phyloP scores from a whole-genome alignment of 2,113 vertebrate species.

The Tragelaphus scriptus region DNA sequence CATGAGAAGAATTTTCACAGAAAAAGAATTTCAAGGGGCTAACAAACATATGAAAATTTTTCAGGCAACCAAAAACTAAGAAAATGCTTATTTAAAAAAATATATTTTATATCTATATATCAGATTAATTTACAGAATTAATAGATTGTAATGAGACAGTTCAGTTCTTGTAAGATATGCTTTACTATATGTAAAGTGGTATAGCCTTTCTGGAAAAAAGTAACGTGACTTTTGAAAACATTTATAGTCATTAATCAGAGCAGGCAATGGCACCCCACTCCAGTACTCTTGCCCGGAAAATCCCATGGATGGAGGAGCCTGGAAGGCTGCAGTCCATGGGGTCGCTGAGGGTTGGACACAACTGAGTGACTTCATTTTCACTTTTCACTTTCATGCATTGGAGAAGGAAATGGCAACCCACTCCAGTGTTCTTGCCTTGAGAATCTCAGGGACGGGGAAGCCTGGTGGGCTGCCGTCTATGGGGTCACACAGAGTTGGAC shows the following conservation, averaged over 20 bases:
- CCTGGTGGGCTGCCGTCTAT: too few relatives aligned
- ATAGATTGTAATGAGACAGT: background rate
- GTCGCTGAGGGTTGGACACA: too few relatives aligned
- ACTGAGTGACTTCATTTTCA: too few relatives aligned
- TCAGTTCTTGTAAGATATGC: background rate
- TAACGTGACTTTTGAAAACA: background rate
- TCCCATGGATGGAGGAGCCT: too few relatives aligned
- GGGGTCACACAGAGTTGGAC: too few relatives aligned
- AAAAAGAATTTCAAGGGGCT: background rate
- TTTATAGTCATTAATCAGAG: background rate
- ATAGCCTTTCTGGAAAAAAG: background rate
- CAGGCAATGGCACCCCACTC: too few relatives aligned
- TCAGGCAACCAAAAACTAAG: background rate
- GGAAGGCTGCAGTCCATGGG: too few relatives aligned
- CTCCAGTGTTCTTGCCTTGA: too few relatives aligned
- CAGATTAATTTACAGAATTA: background rate
- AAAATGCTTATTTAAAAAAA: background rate
- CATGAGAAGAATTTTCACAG: background rate
- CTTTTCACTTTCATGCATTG: too few relatives aligned
- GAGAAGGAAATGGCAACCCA: too few relatives aligned
- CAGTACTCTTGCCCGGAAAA: too few relatives aligned
- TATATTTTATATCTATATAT: background rate
- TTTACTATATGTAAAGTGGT: background rate
- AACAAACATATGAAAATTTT: background rate
- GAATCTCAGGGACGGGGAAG: too few relatives aligned